These are phyloP conservation scores for Dascyllus trimaculatus DNA, from an alignment of 2,113 vertebrate genomes.

Conservation along the genomic window DNA sequence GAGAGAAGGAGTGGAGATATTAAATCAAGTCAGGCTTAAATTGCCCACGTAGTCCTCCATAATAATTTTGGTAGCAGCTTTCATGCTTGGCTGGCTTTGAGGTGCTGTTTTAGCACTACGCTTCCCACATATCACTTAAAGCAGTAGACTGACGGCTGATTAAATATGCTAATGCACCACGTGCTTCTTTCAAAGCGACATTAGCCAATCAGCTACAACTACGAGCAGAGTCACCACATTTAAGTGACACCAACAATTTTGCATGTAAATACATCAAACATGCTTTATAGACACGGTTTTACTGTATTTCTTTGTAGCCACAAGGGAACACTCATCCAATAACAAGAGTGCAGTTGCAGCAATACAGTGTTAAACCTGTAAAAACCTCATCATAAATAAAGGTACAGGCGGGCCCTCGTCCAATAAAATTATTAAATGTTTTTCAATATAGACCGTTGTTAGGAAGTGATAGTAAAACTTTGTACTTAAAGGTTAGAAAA, in stretches of 20 bases:
- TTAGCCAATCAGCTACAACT: not conserved
- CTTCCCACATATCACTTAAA: conserved; percentile 33
- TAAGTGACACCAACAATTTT: conserved; percentile 2
- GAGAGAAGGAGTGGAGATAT: conserved; percentile 1
- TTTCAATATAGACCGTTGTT: too few relatives aligned
- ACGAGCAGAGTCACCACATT: not conserved
- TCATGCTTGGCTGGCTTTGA: conserved; percentile 16
- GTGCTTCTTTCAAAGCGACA: conserved; percentile 4
- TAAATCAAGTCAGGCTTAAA: not conserved
- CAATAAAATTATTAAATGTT: too few relatives aligned
- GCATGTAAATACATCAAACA: not conserved
- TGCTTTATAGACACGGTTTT: not conserved
- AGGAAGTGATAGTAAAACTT: too few relatives aligned
- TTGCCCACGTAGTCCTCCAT: not conserved
- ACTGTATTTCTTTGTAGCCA: too few relatives aligned
- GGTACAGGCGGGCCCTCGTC: too few relatives aligned
- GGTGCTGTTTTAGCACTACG: conserved; percentile 34
- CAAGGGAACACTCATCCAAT: too few relatives aligned
- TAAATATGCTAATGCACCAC: conserved; percentile 29
- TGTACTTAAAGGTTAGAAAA: too few relatives aligned
- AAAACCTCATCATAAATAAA: too few relatives aligned
- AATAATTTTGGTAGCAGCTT: conserved; percentile 15
- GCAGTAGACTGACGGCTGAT: conserved; percentile 9
- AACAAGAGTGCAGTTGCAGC: too few relatives aligned
- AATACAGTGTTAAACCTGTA: too few relatives aligned